Base-by-base conservation (phyloP, 2,113 vertebrate species). In the Plectropomus leopardus region DNA sequence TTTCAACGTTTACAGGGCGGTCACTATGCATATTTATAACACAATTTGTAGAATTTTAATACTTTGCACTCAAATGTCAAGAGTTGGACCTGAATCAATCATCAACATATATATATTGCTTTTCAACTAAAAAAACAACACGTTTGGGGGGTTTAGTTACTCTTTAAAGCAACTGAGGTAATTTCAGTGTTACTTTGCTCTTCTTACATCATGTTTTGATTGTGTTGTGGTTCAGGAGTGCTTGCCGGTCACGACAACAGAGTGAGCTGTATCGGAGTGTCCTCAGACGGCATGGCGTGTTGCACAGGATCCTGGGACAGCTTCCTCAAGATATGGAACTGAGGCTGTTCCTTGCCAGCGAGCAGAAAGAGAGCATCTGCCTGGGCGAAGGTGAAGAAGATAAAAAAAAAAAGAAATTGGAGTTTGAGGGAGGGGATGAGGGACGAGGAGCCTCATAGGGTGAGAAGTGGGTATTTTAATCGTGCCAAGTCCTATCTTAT, bases 241-340 rank as follows among this genome's bases (percentile, higher is more conserved):
- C 93, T 99, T 80, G 97, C 98, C 2, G 98, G 98, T 76, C 98
- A 99, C 0, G 98, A 99, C 90, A 99, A 99, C 94, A 96, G 98
- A 64, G 98, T 99, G 85, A 99, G 98, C 95, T 99, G 98, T 78
- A 95, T 99, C 50, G 98, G 98, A 0, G 96, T 99, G 68, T 96
- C 97, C 0, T 64, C 96, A 0, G 97, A 99, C 0, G 98, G 98
- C 28, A 99, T 98, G 98, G 98, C 98, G 0, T 96, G 96, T 78
- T 97, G 97, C 83, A 99, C 98, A 0, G 98, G 98, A 77, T 99
- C 98, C 89, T 99, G 98, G 98, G 98, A 99, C 92, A 99, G 97
- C 94, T 99, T 99, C 94, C 96, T 99, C 88, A 99, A 99, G 93
- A 93, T 99, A 78, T 99, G 98, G 98, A 99, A 99, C 93, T 99